Percentiles rank a stretch among this genome's conserved stretches.
Conservation (phyloP, 2,888 invertebrate species). For the Iselma pallidipennis region DNA sequence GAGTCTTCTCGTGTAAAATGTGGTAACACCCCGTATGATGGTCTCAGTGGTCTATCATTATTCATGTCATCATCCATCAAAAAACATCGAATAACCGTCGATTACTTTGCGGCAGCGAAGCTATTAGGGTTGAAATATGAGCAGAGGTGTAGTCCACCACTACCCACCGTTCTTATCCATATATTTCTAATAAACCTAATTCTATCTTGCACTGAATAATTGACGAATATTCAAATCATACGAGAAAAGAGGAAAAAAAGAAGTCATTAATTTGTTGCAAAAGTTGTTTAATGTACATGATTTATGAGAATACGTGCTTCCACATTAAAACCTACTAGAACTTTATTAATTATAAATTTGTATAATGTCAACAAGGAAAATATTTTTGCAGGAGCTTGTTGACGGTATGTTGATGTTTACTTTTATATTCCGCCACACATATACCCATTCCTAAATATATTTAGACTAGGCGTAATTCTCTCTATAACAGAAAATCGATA, state of each 20-base stretch:
- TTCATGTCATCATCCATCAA: constrained; percentile 51
- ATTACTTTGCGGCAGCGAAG: constrained; percentile 39
- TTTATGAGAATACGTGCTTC: background rate
- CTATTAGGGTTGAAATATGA: constrained; percentile 40
- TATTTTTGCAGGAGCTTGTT: background rate
- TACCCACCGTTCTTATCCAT: constrained; percentile 35
- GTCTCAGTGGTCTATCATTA: constrained; percentile 44
- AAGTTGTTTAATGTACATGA: background rate
- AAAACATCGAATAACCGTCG: constrained; percentile 46
- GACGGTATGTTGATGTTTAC: background rate
- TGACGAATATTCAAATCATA: background rate
- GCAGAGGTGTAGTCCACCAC: constrained; percentile 25
- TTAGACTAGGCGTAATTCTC: background rate
- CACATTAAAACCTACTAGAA: background rate
- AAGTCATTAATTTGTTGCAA: background rate
- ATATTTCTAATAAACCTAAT: constrained; percentile 37
- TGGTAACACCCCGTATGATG: constrained; percentile 23
- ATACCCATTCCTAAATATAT: background rate
- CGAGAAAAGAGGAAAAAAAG: background rate
- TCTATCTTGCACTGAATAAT: constrained; percentile 11
- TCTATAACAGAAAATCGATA: background rate
- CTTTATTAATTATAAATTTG: background rate
- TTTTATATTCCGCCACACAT: background rate
- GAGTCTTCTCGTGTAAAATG: constrained; percentile 35
- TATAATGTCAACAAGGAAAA: background rate